Evolutionary conservation across 2,113 vertebrate species (phyloP).

Genomic region (Entomyzon cyanotis): DNA sequence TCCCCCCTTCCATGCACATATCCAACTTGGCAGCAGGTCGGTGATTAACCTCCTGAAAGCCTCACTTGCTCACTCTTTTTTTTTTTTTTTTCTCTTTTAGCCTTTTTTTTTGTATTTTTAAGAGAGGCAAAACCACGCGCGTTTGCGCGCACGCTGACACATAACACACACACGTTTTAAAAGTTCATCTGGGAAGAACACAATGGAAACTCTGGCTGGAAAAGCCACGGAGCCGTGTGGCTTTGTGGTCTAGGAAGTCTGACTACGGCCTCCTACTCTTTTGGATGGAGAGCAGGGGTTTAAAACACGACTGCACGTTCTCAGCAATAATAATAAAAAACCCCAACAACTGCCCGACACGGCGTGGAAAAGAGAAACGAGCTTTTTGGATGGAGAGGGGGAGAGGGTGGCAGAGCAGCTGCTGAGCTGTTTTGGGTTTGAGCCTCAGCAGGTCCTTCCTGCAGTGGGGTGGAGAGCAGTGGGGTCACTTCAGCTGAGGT

Average conservation of each 20-base stretch:
- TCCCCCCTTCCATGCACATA: constrained; percentile 45
- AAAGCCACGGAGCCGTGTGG: not conserved
- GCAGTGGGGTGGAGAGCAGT: not conserved
- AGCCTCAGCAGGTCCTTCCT: not conserved
- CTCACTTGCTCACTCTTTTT: not conserved
- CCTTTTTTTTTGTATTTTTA: not conserved
- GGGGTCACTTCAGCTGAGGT: not conserved
- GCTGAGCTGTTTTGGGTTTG: not conserved
- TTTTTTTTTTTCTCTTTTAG: not conserved
- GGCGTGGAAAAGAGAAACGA: not conserved
- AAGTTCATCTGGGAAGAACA: constrained; percentile 53
- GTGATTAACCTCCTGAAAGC: constrained; percentile 66
- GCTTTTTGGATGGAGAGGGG: not conserved
- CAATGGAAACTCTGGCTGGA: constrained; percentile 54
- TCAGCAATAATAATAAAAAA: not conserved
- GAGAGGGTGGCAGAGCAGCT: not conserved
- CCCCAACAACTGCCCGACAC: not conserved
- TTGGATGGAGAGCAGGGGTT: constrained; percentile 33
- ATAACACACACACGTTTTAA: not conserved
- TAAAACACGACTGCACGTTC: not conserved
- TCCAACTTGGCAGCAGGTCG: constrained; percentile 51
- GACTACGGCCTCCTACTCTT: constrained; percentile 60
- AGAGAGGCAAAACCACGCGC: not conserved
- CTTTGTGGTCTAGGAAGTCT: constrained; percentile 60
- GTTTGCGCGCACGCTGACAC: not conserved